Base-by-base conservation (phyloP, 1,140 invertebrate genomes). In the Bursaphelenchus mucronatus region DNA sequence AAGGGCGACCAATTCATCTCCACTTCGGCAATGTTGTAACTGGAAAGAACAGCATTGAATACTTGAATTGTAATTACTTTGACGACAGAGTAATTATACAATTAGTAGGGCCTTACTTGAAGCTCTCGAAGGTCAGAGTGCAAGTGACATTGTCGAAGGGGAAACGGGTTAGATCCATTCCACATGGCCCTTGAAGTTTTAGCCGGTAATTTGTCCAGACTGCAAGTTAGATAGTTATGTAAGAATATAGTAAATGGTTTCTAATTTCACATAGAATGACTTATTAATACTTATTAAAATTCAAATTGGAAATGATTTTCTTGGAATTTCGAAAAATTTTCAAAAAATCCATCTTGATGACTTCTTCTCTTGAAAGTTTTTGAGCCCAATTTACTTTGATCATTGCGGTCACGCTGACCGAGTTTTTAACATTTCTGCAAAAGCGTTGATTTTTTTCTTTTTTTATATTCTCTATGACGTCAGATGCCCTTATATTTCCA, bases 101-200 rank as follows among this genome's bases (percentile, higher is more conserved):
- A 54, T 67, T 9, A 55, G 19, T 55, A 6, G n/a, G 13, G 39
- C 15, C 76, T 66, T 44, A 78, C 72, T 80, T 80, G 61, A 80
- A 80, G 49, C 64, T 70, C 56, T 80, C 78, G 55, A 80, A 80
- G 17, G 79, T 81, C 9, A 80, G 70, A 19, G 69, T 65, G 61
- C 78, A 80, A 39, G 78, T 81, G 17, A 80, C 78, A 66, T 79
- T 80, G 63, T 80, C 78, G 44, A 80, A 81, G 13, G 78, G 78
- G 56, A 80, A 80, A 55, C 56, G 17, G 46, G 63, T 74, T 19
- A 75, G 50, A 40, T 76, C 72, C 76, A 70, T 76, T 61, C 13
- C 63, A 63, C 76, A 76, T 21, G 71, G 66, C 40, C 76, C 77
- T 64, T 80, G 76, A 39, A 80, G 69, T 67, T 80, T 80, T 10